Evolutionary conservation across 2,888 invertebrate species (phyloP), one percentile per base, ranked within the genome.

Genomic region (Epirrhoe tristata): DNA sequence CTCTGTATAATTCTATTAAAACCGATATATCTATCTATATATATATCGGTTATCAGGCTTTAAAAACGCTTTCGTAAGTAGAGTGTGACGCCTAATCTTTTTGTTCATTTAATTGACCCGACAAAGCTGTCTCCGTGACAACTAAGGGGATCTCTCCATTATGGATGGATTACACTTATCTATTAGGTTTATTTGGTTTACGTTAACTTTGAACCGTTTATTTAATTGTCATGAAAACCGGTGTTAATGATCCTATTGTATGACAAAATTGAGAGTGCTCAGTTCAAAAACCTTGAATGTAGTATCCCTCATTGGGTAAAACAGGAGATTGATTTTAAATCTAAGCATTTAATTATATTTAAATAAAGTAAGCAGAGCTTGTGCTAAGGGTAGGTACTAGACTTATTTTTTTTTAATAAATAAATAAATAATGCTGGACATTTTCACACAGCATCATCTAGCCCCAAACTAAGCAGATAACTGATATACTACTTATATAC

Each of bases 61-160:
- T 12, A 43, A 10, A 10, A 39, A 39, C 12, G 7, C 39, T 43
- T 43, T 5, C 12, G 39, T 12, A 43, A 1, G 3, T 43, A 8
- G 36, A 43, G 39, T 43, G 39, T 43, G 39, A 43, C 12, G 12
- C 39, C 39, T 43, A 43, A 43, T 43, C 39, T 43, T 43, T 43
- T 43, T 43, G 39, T 43, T 43, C 39, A 43, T 43, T 43, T 43
- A 43, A 43, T 43, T 43, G 39, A 43, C 39, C 39, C 12, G 39
- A 12, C 39, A 12, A 43, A 43, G 39, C 12, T 43, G 39, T 43
- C 39, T 43, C 12, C 39, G 12, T 43, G 39, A 43, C 39, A 43
- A 43, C 12, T 43, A 43, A 10, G 39, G 39, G 39, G 39, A 43
- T 43, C 12, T 10, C 39, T 43, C 39, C 39, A 43, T 43, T 43